Conservation (phyloP, 2,113 vertebrate species). For the Lathamus discolor region DNA sequence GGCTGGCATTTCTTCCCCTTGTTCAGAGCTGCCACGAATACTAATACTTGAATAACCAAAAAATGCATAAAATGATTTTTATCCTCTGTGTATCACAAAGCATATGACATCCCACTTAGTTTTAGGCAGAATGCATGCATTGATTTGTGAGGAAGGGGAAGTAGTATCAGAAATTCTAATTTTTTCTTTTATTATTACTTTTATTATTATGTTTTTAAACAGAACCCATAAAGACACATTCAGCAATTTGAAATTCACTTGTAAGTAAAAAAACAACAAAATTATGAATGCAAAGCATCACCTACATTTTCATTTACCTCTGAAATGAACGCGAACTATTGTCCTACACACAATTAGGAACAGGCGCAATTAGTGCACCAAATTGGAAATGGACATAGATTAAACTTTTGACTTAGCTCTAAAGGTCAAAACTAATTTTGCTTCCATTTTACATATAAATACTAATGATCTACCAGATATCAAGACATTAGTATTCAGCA, state of each 20-base stretch:
- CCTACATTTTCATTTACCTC: slow-evolving; percentile 5
- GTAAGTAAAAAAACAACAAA: neutral
- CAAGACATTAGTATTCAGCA: slow-evolving; percentile 29
- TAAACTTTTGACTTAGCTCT: slow-evolving; percentile 26
- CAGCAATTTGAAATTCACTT: neutral
- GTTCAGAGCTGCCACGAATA: neutral
- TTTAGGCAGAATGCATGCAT: neutral
- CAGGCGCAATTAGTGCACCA: slow-evolving; percentile 22
- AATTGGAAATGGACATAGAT: slow-evolving; percentile 35
- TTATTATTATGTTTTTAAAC: neutral
- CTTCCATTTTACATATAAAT: slow-evolving; percentile 37
- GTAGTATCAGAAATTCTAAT: neutral
- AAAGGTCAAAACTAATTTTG: slow-evolving; percentile 51
- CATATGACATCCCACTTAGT: neutral
- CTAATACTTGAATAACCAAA: neutral
- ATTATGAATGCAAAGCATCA: slow-evolving; percentile 13
- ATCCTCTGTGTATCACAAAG: neutral
- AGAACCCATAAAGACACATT: neutral
- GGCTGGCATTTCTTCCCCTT: neutral
- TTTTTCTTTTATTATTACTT: neutral
- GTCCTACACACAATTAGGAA: slow-evolving; percentile 18
- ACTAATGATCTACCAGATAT: slow-evolving; percentile 32
- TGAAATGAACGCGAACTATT: slow-evolving; percentile 24
- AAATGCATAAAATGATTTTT: neutral
- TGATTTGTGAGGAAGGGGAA: neutral